phyloP scores from a whole-genome alignment of 2,113 vertebrate species.

The Spheniscus mendiculus region DNA sequence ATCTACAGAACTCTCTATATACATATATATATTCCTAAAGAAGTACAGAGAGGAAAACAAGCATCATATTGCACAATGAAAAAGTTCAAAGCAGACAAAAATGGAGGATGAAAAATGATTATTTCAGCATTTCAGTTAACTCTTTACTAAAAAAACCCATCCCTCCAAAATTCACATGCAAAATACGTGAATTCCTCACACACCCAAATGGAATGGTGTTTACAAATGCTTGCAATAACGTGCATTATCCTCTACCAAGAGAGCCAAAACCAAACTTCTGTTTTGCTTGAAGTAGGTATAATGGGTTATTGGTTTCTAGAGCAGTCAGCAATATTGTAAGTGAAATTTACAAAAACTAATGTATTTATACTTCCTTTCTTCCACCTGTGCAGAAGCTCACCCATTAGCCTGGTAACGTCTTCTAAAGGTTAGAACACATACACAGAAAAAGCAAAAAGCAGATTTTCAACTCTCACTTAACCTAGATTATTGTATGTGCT shows the following conservation, averaged over 20 bases:
- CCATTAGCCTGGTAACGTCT: neutral
- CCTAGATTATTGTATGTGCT: neutral
- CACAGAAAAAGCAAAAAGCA: neutral
- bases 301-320: neutral
- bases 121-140: neutral
- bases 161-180: neutral
- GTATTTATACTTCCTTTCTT: neutral
- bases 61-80: neutral
- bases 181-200: neutral
- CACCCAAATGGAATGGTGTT: neutral
- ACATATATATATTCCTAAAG: neutral
- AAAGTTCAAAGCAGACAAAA: neutral
- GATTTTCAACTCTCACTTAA: neutral
- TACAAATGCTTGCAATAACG: neutral
- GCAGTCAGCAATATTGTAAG: neutral
- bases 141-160: neutral
- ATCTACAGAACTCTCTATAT: neutral
- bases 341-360: neutral
- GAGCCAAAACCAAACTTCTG: neutral
- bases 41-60: neutral
- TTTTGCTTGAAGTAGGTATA: neutral
- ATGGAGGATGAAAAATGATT: neutral
- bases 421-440: neutral
- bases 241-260: neutral
- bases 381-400: neutral